These are phyloP conservation scores for Dendroctonus ponderosae DNA, from an alignment of 1,140 invertebrate species.

Conservation along the genomic window DNA sequence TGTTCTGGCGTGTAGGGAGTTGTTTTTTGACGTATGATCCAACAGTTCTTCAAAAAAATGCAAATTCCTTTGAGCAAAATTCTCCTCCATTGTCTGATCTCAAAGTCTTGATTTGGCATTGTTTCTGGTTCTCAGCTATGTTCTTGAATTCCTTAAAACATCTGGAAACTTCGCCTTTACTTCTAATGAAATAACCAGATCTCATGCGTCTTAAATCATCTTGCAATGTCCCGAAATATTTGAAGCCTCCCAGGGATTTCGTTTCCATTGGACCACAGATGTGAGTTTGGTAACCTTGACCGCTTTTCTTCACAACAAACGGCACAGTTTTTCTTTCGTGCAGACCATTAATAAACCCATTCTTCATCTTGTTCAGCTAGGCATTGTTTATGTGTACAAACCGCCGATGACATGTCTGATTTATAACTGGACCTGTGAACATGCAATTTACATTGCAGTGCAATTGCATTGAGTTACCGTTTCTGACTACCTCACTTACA, in stretches of 20 bases:
- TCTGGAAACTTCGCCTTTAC: constrained; percentile 41
- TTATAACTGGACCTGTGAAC: constrained; percentile 33
- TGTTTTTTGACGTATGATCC: too few species aligned
- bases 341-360: constrained; percentile 31
- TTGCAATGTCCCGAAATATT: constrained; percentile 49
- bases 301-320: constrained; percentile 47
- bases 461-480: constrained; percentile 38
- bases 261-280: constrained; percentile 45
- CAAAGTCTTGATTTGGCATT: too few species aligned
- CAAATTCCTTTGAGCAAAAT: too few species aligned
- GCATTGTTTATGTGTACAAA: constrained; percentile 44
- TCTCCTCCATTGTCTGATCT: too few species aligned
- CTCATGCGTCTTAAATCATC: constrained; percentile 49
- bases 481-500: constrained; percentile 27
- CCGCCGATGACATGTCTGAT: constrained; percentile 36
- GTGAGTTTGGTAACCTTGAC: constrained; percentile 42
- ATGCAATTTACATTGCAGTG: constrained; percentile 19
- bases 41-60: too few species aligned
- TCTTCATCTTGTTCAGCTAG: constrained; percentile 29
- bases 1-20: too few species aligned
- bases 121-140: constrained; percentile 43
- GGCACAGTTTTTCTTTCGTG: constrained; percentile 34
- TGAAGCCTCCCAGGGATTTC: constrained; percentile 42
- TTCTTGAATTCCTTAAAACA: constrained; percentile 42
- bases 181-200: constrained; percentile 48